Evolutionary conservation across 2,113 vertebrate species (phyloP), one percentile per base, ranked within the genome.

Genomic region (Panthera uncia): DNA sequence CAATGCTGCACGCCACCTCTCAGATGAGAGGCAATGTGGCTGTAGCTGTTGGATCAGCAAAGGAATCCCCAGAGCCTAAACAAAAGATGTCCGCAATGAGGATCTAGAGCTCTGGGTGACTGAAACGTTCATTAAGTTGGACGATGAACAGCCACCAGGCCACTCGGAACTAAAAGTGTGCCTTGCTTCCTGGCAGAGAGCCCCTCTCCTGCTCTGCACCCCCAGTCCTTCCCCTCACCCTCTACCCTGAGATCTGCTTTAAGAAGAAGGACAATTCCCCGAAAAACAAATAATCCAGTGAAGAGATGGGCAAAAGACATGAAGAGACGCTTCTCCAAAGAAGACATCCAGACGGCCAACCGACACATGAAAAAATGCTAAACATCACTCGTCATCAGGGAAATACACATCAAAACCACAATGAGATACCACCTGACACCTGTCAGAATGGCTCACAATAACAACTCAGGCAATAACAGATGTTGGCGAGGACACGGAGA

Each of bases 401-500:
- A 45, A 45, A 45, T 45, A 45, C 45, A 45, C 45, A 45, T 45
- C 45, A 1, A 45, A 45, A 45, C 45, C 45, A 45, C 45, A 45
- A 45, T 45, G 45, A 45, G 45, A 45, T 9, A 45, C 45, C 45
- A 45, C 45, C 45, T 45, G 7, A 45, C 45, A 45, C 1, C 45
- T 45, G 8, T 45, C 45, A 45, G 45, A 45, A 45, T 45, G 45
- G 45, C 45, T 45, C 1, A 45, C 45, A 45, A 1, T 45, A 45
- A 45, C 45, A 45, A 45, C 45, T 45, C 45, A 45, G 45, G 45
- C 8, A 45, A 45, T 45, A 45, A 45, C 45, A 45, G 45, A 45
- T 45, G 45, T 45, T 45, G 45, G 45, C 45, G 0, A 45, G 8
- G 45, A 45, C 0, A 1, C 45, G 0, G 45, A 45, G 45, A 45